Conservation (phyloP, 1,140 invertebrate species). For the Centruroides sculpturatus region DNA sequence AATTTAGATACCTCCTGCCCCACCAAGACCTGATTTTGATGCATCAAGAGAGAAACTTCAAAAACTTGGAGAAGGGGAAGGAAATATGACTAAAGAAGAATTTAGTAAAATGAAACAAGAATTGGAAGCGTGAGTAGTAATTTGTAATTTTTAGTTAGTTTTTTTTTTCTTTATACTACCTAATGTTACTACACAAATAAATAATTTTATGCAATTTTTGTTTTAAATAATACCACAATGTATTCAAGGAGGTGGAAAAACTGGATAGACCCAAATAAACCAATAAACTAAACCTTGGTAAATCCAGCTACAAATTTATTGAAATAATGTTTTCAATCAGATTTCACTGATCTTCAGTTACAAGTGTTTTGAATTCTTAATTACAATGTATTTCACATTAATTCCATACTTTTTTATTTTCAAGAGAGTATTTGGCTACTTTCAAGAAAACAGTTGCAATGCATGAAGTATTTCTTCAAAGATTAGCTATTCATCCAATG, state of each 20-base stretch:
- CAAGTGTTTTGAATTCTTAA: no score
- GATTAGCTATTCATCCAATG: slow-evolving; percentile 83
- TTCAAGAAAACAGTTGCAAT: slow-evolving; percentile 99
- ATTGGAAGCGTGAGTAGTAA: slow-evolving; percentile 80
- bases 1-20: slow-evolving; percentile 87
- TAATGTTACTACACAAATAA: neutral
- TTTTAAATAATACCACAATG: no score
- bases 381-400: no score
- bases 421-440: slow-evolving; percentile 91
- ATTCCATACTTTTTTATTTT: no score
- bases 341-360: no score
- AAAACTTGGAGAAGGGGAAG: slow-evolving; percentile 93
- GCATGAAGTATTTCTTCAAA: slow-evolving; percentile 96
- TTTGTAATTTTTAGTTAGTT: slow-evolving; percentile 5
- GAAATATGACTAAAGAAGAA: slow-evolving; percentile 96
- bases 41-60: slow-evolving; percentile 95
- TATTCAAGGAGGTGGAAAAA: no score
- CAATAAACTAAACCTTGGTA: no score
- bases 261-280: no score
- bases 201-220: no score
- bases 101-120: slow-evolving; percentile 99
- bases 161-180: slow-evolving; percentile 14
- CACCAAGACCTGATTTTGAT: slow-evolving; percentile 96
- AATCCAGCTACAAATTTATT: no score
- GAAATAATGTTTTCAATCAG: no score